These are phyloP conservation scores for Zootermopsis nevadensis DNA, from an alignment of 2,888 invertebrate genomes.

Conservation along the genomic window DNA sequence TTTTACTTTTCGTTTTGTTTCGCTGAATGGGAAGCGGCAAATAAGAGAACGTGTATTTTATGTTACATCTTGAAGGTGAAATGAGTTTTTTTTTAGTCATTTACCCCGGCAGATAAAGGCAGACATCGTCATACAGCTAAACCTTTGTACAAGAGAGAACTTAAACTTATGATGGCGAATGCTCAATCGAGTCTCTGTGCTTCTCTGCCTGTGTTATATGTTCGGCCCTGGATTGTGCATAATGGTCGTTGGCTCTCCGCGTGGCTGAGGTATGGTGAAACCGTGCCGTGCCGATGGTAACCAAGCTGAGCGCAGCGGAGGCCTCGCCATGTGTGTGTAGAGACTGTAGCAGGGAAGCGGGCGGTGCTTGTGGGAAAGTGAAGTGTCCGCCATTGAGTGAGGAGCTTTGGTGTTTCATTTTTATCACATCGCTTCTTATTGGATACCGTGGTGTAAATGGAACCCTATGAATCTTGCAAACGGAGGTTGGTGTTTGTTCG, in stretches of 20 bases:
- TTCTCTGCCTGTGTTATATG: slow-evolving; percentile 41
- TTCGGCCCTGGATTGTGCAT: slow-evolving; percentile 47
- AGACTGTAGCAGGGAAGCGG: slow-evolving; percentile 35
- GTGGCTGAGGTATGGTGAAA: slow-evolving; percentile 43
- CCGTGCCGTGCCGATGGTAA: slow-evolving; percentile 47
- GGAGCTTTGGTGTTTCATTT: slow-evolving; percentile 43
- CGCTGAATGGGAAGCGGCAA: slow-evolving; percentile 45
- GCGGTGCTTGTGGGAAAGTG: slow-evolving; percentile 44
- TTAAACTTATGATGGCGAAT: slow-evolving; percentile 41
- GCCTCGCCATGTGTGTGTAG: slow-evolving; percentile 47
- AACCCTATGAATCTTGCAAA: slow-evolving; percentile 41
- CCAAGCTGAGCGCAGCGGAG: slow-evolving; percentile 43
- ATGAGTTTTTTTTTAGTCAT: slow-evolving; percentile 46
- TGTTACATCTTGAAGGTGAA: slow-evolving; percentile 48
- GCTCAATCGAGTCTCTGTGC: slow-evolving; percentile 45
- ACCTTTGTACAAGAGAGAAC: neutral
- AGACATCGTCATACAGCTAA: slow-evolving; percentile 42
- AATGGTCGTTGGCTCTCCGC: slow-evolving; percentile 47
- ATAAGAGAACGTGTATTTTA: slow-evolving; percentile 47
- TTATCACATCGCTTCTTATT: slow-evolving; percentile 39
- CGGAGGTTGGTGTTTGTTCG: slow-evolving; percentile 50
- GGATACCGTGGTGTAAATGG: slow-evolving; percentile 47
- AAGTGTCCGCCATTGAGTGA: slow-evolving; percentile 44
- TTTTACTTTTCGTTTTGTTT: slow-evolving; percentile 40
- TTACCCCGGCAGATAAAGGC: slow-evolving; percentile 44